These are phyloP conservation scores for Standfussiana lucernea DNA, from an alignment of 2,888 invertebrate genomes.

Conservation along the genomic window DNA sequence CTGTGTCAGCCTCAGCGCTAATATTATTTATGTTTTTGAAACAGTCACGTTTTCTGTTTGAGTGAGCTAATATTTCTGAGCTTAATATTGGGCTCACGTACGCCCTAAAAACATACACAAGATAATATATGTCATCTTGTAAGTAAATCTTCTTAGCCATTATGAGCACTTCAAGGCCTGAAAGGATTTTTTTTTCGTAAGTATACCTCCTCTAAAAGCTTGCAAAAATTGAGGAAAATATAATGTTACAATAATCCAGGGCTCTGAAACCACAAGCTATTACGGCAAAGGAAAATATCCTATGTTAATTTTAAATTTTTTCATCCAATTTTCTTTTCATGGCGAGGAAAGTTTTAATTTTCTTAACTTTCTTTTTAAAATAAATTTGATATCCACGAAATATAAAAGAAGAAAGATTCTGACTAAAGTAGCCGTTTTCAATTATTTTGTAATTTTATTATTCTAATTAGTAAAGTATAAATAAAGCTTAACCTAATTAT, in stretches of 20 bases:
- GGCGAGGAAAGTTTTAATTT: slow-evolving; percentile 37
- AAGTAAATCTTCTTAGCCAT: slow-evolving; percentile 35
- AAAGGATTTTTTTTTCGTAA: slow-evolving; percentile 34
- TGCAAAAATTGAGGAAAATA: slow-evolving; percentile 40
- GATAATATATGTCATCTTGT: slow-evolving; percentile 13
- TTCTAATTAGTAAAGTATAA: neutral
- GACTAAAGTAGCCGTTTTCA: slow-evolving; percentile 1
- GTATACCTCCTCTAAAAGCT: slow-evolving; percentile 28
- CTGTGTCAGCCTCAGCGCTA: slow-evolving; percentile 7
- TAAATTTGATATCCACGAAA: slow-evolving; percentile 25
- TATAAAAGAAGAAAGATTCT: neutral
- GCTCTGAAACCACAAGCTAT: slow-evolving; percentile 42
- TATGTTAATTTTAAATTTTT: slow-evolving; percentile 50
- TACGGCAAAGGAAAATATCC: slow-evolving; percentile 45
- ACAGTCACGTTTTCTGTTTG: slow-evolving; percentile 20
- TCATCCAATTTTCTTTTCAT: slow-evolving; percentile 42
- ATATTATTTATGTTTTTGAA: slow-evolving; percentile 4
- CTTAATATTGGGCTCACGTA: slow-evolving; percentile 34
- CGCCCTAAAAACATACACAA: slow-evolving; percentile 5
- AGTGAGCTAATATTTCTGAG: slow-evolving; percentile 28
- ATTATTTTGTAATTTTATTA: slow-evolving; percentile 11
- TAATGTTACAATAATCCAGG: slow-evolving; percentile 41
- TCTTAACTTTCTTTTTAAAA: slow-evolving; percentile 33
- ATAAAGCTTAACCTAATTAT: neutral
- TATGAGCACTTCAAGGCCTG: slow-evolving; percentile 28